Conservation (phyloP, 2,113 vertebrate genomes). For the Zosterops pallidus region DNA sequence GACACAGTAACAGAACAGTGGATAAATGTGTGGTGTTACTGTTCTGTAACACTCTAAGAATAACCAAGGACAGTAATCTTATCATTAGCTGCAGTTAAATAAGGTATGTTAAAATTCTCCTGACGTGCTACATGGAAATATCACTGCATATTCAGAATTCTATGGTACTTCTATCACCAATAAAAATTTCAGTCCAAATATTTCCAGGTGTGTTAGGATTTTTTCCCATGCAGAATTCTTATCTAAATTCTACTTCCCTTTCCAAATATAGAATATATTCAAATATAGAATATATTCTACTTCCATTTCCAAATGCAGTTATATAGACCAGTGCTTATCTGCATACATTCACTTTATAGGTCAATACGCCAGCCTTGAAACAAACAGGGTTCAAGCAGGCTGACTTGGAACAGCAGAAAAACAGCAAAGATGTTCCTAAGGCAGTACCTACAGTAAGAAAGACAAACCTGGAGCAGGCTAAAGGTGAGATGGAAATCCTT, state of each 20-base stretch:
- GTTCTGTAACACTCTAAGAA: not conserved
- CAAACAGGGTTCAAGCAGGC: not conserved
- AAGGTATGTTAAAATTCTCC: not conserved
- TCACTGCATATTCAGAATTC: not conserved
- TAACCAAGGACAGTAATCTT: not conserved
- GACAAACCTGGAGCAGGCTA: not conserved
- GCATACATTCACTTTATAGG: not conserved
- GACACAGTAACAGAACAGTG: not conserved
- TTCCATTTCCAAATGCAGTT: not conserved
- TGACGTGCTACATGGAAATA: not conserved
- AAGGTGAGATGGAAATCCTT: conserved; percentile 32
- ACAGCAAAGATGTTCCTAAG: not conserved
- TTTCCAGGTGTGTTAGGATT: not conserved
- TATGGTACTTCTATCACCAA: not conserved
- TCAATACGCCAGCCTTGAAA: not conserved
- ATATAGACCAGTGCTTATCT: not conserved
- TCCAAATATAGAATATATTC: not conserved
- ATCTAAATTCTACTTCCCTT: not conserved
- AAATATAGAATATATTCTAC: no score
- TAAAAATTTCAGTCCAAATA: not conserved
- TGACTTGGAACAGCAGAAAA: not conserved
- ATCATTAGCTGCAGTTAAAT: not conserved
- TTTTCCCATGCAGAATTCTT: not conserved
- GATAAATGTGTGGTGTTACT: not conserved
- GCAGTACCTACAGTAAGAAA: not conserved